Evolutionary conservation across 2,797 vertebrate genomes (phyloP).

Genomic region (Sebastes reedi): DNA sequence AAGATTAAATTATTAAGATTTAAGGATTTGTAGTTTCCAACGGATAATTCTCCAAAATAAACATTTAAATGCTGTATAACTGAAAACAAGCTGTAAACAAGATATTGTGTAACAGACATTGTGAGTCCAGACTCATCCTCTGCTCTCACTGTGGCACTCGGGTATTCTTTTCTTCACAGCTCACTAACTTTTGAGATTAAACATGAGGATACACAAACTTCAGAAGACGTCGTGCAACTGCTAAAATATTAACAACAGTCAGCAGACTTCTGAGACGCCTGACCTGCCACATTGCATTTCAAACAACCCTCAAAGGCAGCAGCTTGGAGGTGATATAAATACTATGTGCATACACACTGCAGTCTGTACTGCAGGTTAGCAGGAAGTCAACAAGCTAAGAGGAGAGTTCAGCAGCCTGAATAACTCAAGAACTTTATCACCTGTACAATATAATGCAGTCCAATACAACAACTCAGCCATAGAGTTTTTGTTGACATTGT

Average conservation of each 20-base stretch:
- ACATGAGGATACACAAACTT: slow-evolving; percentile 3
- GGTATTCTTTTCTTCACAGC: background rate
- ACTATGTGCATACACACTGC: background rate
- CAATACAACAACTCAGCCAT: background rate
- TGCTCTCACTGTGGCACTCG: background rate
- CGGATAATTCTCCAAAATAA: background rate
- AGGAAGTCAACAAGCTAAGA: background rate
- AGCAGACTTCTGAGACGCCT: slow-evolving; percentile 17
- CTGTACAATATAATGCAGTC: background rate
- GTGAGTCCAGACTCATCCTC: background rate
- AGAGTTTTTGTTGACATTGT: background rate
- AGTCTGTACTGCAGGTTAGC: background rate
- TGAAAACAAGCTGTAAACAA: background rate
- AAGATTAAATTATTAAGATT: background rate
- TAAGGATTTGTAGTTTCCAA: background rate
- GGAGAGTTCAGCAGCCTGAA: background rate
- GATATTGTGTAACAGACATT: background rate
- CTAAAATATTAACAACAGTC: slow-evolving; percentile 43
- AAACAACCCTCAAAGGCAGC: slow-evolving; percentile 33
- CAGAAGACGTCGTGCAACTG: slow-evolving; percentile 4
- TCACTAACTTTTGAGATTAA: slow-evolving; percentile 14
- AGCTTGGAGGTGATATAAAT: background rate
- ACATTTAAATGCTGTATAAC: background rate
- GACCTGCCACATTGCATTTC: slow-evolving; percentile 17
- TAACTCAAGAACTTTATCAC: background rate